A percentile compares a stretch with the other conserved stretches of the same genome.
Conservation (phyloP, 2,113 vertebrate genomes). For the Rallus limicola region DNA sequence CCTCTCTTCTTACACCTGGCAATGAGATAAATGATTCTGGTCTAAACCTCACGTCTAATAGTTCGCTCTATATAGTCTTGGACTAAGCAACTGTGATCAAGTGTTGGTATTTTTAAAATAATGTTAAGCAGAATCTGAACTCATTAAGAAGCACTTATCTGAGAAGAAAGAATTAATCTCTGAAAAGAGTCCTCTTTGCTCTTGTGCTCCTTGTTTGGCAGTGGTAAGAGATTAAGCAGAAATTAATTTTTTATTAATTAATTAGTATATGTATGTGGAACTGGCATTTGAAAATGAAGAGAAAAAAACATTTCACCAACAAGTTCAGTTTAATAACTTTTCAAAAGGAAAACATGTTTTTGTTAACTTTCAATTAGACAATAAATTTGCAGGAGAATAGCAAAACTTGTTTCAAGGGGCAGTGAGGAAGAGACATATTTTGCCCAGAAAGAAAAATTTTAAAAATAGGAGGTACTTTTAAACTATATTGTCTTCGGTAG, state of each 20-base stretch:
- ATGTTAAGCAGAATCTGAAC: neutral
- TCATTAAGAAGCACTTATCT: neutral
- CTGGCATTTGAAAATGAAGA: neutral
- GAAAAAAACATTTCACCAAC: neutral
- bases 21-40: neutral
- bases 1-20: neutral
- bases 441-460: neutral
- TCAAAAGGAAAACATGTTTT: neutral
- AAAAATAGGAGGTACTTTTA: neutral
- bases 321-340: neutral
- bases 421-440: neutral
- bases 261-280: neutral
- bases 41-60: neutral
- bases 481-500: neutral
- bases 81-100: neutral
- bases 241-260: conserved; percentile 49
- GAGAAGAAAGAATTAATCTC: neutral
- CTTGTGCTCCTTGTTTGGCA: neutral
- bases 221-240: neutral
- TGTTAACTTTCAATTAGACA: neutral
- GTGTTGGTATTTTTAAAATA: neutral
- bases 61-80: neutral
- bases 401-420: neutral
- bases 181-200: neutral
- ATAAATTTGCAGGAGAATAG: neutral